A percentile compares a stretch with the other conserved stretches of the same genome.
Conservation (phyloP, 2,113 vertebrate species). For the Sapajus apella region DNA sequence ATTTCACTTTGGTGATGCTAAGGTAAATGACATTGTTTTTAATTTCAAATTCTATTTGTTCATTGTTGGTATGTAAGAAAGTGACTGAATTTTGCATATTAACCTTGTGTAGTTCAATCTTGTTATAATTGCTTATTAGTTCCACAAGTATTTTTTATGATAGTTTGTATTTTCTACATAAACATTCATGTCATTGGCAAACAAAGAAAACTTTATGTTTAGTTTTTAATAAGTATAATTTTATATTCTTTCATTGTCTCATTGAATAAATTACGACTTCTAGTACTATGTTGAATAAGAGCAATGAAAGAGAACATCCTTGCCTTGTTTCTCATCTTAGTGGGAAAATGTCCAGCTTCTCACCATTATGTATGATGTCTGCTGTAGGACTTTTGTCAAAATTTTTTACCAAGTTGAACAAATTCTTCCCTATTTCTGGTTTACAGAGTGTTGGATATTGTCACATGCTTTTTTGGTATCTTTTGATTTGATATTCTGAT, state of each 20-base stretch:
- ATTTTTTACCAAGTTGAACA: neutral
- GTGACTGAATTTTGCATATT: neutral
- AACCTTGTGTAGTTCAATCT: neutral
- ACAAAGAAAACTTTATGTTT: neutral
- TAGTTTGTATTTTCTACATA: neutral
- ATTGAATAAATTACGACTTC: neutral
- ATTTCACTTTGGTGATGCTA: neutral
- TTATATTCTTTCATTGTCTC: neutral
- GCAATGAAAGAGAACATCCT: neutral
- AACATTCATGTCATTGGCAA: neutral
- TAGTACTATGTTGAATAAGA: neutral
- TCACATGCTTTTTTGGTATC: neutral
- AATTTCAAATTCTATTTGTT: neutral
- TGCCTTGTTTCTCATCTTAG: neutral
- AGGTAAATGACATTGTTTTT: neutral
- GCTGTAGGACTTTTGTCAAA: neutral
- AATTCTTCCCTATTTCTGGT: neutral
- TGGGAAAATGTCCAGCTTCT: neutral
- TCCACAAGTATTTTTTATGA: neutral
- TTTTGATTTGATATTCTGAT: neutral
- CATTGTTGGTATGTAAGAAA: neutral
- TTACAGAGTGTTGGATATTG: neutral
- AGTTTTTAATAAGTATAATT: neutral
- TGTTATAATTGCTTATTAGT: neutral
- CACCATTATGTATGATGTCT: neutral